Base-by-base conservation (phyloP, 2,888 invertebrate genomes). In the Hydroisotoma schaefferi region DNA sequence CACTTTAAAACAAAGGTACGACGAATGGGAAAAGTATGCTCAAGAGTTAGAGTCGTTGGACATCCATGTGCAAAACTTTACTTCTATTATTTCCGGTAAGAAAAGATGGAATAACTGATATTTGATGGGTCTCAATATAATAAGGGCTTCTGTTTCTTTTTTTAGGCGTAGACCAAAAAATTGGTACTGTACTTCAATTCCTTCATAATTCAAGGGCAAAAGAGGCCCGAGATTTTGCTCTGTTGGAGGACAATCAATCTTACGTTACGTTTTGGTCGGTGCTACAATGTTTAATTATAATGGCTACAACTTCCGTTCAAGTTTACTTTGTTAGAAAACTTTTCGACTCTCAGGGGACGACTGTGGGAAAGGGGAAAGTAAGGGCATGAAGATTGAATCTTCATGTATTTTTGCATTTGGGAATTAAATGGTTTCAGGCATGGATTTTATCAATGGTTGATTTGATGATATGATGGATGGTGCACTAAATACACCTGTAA, bases 251-350 rank as follows among this genome's bases (percentile, higher is more conserved):
- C 74, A 94, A 93, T 76, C 89, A 92, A 76, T 78, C 81, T 4
- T 93, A 93, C 76, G 88, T 95, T n/a, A 83, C 88, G 64, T 85
- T 85, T 62, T 94, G 94, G 90, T 94, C 95, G 0, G 73, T 94
- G 2, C 81, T 87, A 53, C 94, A 94, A 80, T 90, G 94, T 69
- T 59, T 87, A 26, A 87, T 94, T 1, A 88, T 95, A 65, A 79
- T 87, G 51, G 81, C 84, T 1, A 89, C 93, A 0, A 88, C 88
- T 10, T 81, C 86, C 1, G 76, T 87, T 49, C 90, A 90, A 78
- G 92, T 94, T 1, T 90, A 86, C 76, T 94, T 94, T 77, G 88
- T 95, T 15, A 83, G 90, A 67, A 90, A 91, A 79, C 79, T 95
- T 12, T 95, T 95, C 76, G 88, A 90, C 74, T 84, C 58, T 33